Base-by-base conservation (phyloP, 2,113 vertebrate genomes). In the Shinisaurus crocodilurus region DNA sequence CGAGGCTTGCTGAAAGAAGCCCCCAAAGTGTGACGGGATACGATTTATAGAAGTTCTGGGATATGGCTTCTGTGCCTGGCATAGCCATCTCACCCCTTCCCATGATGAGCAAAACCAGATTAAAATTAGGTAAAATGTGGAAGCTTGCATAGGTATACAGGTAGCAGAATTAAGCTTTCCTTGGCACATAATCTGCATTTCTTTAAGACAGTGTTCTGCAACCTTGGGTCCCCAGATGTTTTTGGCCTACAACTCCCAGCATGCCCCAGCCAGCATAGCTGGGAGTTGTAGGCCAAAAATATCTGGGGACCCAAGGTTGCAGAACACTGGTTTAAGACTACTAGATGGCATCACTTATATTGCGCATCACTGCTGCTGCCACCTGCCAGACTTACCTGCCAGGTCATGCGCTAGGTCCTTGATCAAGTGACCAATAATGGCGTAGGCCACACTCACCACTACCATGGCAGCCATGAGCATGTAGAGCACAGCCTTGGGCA, bases 351-450 rank as follows among this genome's bases (percentile, higher is more conserved):
- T n/a, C 69, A 6, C 32, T 43, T 48, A 27, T 54, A 27, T 54
- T 70, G 60, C 23, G 32, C 69, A 57, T 27, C 34, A 74, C 6
- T 57, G 67, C 20, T 54, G 48, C 23, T 54, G 67, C 43, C n/a
- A 23, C n/a, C 0, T 37, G 67, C 3, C 40, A 18, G 8, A 60
- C 94, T 92, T 82, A 95, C 98, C 98, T 97, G 97, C 93, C 20
- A 98, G 92, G 92, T 98, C 98, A 10, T 97, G 97, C 40, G 97
- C 97, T 89, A 98, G 96, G 57, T 98, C 98, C 94, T 98, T 98
- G 92, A 98, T 98, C 77, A 98, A 97, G 94, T 98, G 98, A 81
- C 98, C 98, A 3, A 98, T 96, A 34, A 98, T 98, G 25, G 97
- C 98, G 80, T 98, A 98, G 20, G 97, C 98, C 5, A 98, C 97